These are phyloP conservation scores for Plectus sambesii DNA, from an alignment of 1,140 invertebrate species.

Conservation along the genomic window DNA sequence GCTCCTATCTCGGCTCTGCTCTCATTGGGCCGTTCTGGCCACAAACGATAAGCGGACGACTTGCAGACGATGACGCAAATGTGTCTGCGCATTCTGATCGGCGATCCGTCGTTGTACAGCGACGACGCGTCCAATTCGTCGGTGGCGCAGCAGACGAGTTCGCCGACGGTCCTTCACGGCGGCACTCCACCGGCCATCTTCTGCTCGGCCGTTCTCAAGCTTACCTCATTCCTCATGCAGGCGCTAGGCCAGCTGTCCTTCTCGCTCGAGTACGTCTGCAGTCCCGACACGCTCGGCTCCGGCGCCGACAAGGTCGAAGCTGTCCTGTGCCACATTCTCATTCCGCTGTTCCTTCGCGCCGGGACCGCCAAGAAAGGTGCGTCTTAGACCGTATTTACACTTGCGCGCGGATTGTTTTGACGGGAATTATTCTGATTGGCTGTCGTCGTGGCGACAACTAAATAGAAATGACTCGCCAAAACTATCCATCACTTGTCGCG, in stretches of 20 bases:
- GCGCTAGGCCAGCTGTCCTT: constrained; percentile 61
- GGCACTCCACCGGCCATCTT: constrained; percentile 74
- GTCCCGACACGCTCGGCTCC: constrained; percentile 70
- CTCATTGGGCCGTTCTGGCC: constrained; percentile 1
- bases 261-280: constrained; percentile 84
- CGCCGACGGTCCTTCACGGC: constrained; percentile 50
- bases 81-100: constrained; percentile 52
- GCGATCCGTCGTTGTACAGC: constrained; percentile 30
- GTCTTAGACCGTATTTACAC: background rate
- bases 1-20: too few species aligned
- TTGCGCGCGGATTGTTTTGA: background rate
- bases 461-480: constrained; percentile 4
- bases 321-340: constrained; percentile 83
- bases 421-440: too few species aligned
- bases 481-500: constrained; percentile 27
- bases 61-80: constrained; percentile 31
- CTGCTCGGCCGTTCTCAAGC: constrained; percentile 81
- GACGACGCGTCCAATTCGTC: constrained; percentile 54
- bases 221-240: constrained; percentile 83
- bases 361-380: constrained; percentile 80
- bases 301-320: constrained; percentile 81
- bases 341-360: constrained; percentile 83
- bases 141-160: constrained; percentile 48
- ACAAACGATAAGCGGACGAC: constrained; percentile 13
- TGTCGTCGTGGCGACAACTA: constrained; percentile 5